These are phyloP conservation scores for Apeltes quadracus DNA, from an alignment of 2,113 vertebrate species.

Conservation along the genomic window DNA sequence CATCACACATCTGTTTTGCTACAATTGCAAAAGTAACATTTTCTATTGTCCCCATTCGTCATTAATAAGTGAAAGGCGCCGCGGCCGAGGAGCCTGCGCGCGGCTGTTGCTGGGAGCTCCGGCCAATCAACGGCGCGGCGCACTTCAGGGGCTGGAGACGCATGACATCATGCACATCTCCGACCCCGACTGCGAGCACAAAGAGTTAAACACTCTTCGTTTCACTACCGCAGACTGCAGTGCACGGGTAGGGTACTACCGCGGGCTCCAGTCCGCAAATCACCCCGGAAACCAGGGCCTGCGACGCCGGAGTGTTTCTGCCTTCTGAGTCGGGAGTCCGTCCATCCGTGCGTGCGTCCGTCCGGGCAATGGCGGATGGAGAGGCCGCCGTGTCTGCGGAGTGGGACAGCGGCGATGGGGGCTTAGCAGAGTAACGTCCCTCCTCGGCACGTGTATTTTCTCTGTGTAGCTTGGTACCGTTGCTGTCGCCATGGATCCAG, in stretches of 20 bases:
- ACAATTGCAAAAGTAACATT: too few relatives aligned
- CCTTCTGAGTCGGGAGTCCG: conserved; percentile 41
- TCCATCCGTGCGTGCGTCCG: not conserved
- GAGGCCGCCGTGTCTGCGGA: conserved; percentile 57
- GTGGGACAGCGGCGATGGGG: conserved; percentile 66
- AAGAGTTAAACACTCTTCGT: conserved; percentile 23
- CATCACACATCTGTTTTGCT: not conserved
- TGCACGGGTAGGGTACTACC: not conserved
- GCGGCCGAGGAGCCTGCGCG: conserved; percentile 37
- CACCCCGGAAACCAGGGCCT: not conserved
- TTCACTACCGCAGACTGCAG: conserved; percentile 20
- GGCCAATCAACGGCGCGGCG: conserved; percentile 72
- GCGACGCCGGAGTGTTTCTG: conserved; percentile 12
- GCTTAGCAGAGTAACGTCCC: conserved; percentile 44
- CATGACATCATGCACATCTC: conserved; percentile 72
- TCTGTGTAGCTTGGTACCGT: conserved; percentile 38
- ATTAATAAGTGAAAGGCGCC: not conserved
- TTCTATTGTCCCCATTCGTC: not conserved
- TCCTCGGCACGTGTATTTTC: not conserved
- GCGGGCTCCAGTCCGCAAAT: not conserved
- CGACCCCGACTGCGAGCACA: conserved; percentile 43
- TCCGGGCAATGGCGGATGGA: conserved; percentile 71
- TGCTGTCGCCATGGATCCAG: conserved; percentile 73
- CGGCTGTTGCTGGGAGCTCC: conserved; percentile 78
- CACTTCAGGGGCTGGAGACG: conserved; percentile 53